Evolutionary conservation across 1,140 invertebrate species (phyloP).

Genomic region (Panagrolaimus sp.): DNA sequence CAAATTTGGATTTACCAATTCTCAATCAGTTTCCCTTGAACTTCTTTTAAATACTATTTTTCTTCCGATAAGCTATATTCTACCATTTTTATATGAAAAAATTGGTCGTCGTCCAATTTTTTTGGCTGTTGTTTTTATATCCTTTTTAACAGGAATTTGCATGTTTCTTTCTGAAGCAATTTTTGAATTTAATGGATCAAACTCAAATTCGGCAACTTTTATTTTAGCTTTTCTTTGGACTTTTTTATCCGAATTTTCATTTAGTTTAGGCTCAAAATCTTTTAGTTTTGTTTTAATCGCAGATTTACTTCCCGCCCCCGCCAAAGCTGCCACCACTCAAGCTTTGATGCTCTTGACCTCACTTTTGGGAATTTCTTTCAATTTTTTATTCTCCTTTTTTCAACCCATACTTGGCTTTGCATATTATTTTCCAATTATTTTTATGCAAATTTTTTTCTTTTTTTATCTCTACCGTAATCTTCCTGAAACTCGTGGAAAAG

Average conservation of each 20-base stretch:
- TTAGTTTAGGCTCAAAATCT: neutral
- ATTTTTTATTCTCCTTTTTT: neutral
- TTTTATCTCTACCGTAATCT: constrained; percentile 13
- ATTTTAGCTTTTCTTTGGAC: neutral
- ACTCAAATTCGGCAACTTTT: neutral
- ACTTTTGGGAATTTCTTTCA: neutral
- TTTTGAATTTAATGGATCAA: neutral
- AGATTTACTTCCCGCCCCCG: neutral
- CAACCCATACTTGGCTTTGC: neutral
- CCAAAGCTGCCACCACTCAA: neutral
- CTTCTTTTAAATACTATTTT: neutral
- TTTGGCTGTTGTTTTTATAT: neutral
- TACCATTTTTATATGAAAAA: constrained; percentile 8
- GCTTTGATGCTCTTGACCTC: neutral
- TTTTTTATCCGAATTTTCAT: neutral
- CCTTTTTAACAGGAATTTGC: neutral
- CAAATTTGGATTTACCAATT: neutral
- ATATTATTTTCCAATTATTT: constrained; percentile 6
- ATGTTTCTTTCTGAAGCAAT: neutral
- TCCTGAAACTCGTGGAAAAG: neutral
- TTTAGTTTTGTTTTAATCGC: neutral
- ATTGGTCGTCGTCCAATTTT: neutral
- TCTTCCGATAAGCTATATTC: neutral
- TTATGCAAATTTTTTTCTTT: neutral
- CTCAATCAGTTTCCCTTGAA: neutral